Evolutionary conservation across 2,113 vertebrate genomes (phyloP), one percentile per base, ranked within the genome.

Genomic region (Chionodraco myersi): DNA sequence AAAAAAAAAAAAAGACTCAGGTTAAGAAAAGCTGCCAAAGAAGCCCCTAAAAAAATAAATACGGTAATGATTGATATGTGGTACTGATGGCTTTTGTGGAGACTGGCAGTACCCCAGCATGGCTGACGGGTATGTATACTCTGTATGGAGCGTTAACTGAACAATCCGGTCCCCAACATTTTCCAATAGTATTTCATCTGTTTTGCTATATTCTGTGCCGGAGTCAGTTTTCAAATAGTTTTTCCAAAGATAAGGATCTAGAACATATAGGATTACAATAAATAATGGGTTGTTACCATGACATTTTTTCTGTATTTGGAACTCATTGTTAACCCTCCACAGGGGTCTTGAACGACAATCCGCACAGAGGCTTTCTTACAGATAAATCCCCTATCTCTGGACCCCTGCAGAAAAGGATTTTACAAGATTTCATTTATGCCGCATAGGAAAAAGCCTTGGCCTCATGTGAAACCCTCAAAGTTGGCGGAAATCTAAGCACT

Each of bases 401-500:
- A 54, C 26, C 61, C 18, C n/a, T 68, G 60, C 48, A 49, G 78
- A 30, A 49, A 71, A 9, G 36, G 23, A 60, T 13, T 54, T 48
- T 68, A 61, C 45, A 58, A 26, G 41, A 78, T 78, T 52, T 71
- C 1, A 2, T 49, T 36, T 62, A 54, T 57, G 21, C 58, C 51
- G 59, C 67, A 49, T 68, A 64, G 59, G 23, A 68, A 79, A 60
- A 61, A 66, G 52, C 51, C 26, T 51, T 66, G 79, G 57, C 57
- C 77, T 61, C 34, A 73, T 36, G 69, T 71, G 23, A 82, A 26
- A 48, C 30, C 77, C 51, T 51, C 10, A 13, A 73, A 73, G 71
- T 54, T 52, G 41, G 34, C 45, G 51, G 23, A 44, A 79, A 88
- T 69, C 14, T 44, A 15, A 49, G 56, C 21, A 15, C 52, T 47